phyloP scores from a whole-genome alignment of 1,140 invertebrate genomes.

The Luehdorfia chinensis region DNA sequence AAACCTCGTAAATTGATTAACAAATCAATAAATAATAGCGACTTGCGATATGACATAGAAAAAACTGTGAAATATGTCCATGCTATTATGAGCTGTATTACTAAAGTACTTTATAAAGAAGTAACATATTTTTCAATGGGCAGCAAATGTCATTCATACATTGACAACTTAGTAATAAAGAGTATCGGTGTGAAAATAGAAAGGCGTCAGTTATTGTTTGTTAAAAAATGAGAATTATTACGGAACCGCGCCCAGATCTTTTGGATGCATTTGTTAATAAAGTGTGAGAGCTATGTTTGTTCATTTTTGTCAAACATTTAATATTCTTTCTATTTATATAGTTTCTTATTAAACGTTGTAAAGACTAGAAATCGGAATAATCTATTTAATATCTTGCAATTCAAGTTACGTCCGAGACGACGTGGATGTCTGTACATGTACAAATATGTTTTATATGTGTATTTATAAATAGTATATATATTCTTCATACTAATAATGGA shows the following conservation, averaged over 20 bases:
- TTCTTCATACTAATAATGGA: no score
- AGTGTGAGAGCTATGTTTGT: neutral
- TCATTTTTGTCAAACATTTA: constrained; percentile 2
- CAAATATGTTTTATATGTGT: no score
- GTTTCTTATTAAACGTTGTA: no score
- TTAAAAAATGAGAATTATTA: constrained; percentile 20
- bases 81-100: constrained; percentile 23
- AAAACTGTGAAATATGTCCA: constrained; percentile 16
- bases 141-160: constrained; percentile 25
- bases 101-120: neutral
- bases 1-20: constrained; percentile 61
- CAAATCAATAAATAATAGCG: constrained; percentile 58
- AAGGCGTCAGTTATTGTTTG: constrained; percentile 29
- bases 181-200: constrained; percentile 58
- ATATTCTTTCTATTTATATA: no score
- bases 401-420: no score
- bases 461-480: no score
- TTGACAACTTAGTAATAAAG: constrained; percentile 40
- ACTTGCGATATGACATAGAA: constrained; percentile 30
- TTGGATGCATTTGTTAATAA: constrained; percentile 7
- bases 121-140: constrained; percentile 11
- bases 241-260: constrained; percentile 15
- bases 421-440: no score
- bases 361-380: no score
- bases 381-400: no score